Evolutionary conservation across 2,113 vertebrate genomes (phyloP), one percentile per base, ranked within the genome.

Genomic region (Crocuta crocuta): DNA sequence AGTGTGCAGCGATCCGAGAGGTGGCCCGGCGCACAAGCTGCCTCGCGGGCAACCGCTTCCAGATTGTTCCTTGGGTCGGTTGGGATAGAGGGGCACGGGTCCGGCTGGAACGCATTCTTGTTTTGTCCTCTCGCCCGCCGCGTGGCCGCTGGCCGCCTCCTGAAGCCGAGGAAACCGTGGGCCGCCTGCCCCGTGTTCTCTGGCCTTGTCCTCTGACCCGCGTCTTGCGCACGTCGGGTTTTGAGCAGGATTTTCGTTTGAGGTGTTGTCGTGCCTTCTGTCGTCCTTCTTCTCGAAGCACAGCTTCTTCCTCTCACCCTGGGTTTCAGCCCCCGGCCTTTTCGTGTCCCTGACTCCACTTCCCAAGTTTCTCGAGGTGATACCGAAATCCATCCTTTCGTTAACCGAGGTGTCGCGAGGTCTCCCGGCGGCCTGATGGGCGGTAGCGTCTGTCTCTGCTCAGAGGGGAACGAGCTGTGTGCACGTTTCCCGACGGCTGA

Each of bases 81-180:
- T 28, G 61, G 53, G 74, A 43, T 11, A 2, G 45, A 21, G n/a
- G 39, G 3, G 23, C 39, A 10, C 43, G 16, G 23, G 33, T 13
- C 35, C n/a, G 2, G 16, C 55, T 0, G 43, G 39, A n/a, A 4
- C 50, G 31, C 10, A 0, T 16, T 16, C 58, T 10, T 2, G 39
- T 39, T 61, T 26, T 58, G 8, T 8, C 45, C 53, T 26, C 31
- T 11, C 66, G 63, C 73, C 0, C 23, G n/a, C 53, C 0, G 24
- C 0, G 35, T 45, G 39, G 53, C 53, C 1, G 61, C 16, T 8
- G 4, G 19, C 50, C 6, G 17, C 23, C n/a, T 26, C 16, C 39
- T 3, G 43, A 26, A 26, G 50, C 24, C 28, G 3, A 15, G 21
- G 17, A 9, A 33, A 11, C 4, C 2, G 2, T 2, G 87, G 50